Evolutionary conservation across 1,140 invertebrate genomes (phyloP), one percentile per base, ranked within the genome.

Genomic region (Holotrichia oblita): DNA sequence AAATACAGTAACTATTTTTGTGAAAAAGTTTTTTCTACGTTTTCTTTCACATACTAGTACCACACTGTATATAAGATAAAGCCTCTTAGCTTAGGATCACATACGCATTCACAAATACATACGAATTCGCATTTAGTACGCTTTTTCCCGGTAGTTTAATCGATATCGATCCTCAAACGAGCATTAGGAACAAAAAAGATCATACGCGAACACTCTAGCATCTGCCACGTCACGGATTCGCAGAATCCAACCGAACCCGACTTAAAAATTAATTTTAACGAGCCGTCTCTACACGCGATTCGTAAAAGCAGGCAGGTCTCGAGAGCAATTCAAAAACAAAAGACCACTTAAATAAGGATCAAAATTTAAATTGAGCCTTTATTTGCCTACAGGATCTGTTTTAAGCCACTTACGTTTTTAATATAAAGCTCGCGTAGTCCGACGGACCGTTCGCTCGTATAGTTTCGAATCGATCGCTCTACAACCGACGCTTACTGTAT

Each of bases 341-440:
- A 81, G 84, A 83, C 80, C 82, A 84, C 81, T 85, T 84, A 81
- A 85, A 85, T 84, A 83, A 83, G 84, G 84, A 85, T 84, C 83
- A 83, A 84, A 82, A 84, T 84, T 85, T 83, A 83, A 84, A 83
- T 84, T 84, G 83, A 84, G 82, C 83, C 83, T 82, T 81, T 84
- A 85, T 85, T 85, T 84, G 83, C 83, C 80, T 79, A 82, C 83
- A 81, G 83, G 83, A 85, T 85, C 81, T 83, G 80, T 81, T 84
- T 79, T 82, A 84, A 85, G 83, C 84, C 83, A 84, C 84, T 85
- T 84, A 83, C 80, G 80, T 82, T 85, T 83, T 85, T 84, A 84
- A 84, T 85, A 85, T 85, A 81, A 79, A 78, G 59, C 75, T 40
- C 61, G 41, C 20, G 22, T 69, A 69, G 77, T 74, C 73, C 73